phyloP scores from a whole-genome alignment of 2,113 vertebrate genomes.

The Callorhinus ursinus region DNA sequence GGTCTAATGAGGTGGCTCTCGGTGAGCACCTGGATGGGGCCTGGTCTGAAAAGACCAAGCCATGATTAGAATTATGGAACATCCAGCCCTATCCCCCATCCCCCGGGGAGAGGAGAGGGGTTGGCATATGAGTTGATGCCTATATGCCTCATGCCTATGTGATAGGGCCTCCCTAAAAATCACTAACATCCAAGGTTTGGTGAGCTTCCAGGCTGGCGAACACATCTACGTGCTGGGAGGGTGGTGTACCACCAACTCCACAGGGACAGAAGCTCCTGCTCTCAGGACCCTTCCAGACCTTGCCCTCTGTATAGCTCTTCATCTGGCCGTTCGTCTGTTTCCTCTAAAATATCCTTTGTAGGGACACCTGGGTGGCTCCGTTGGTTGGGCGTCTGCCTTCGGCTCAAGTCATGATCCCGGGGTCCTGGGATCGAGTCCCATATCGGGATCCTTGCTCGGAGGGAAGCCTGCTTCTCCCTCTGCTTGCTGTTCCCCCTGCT shows the following conservation, averaged over 20 bases:
- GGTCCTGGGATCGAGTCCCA: no score
- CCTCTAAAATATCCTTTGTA: background rate
- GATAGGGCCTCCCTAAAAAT: background rate
- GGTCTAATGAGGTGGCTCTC: background rate
- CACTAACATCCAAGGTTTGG: accelerated
- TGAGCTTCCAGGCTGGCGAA: background rate
- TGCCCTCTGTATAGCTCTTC: background rate
- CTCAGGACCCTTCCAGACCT: background rate
- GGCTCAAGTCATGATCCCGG: no score
- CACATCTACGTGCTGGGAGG: background rate
- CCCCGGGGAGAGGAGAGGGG: background rate
- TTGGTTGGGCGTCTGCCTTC: no score
- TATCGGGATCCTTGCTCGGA: no score
- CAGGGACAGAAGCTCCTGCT: background rate
- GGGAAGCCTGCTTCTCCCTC: no score
- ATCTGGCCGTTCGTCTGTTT: background rate
- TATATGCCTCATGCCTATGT: background rate
- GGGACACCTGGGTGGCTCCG: no score
- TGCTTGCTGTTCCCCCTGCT: no score
- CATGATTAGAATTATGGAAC: background rate
- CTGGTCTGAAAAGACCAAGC: background rate
- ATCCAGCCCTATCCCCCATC: background rate
- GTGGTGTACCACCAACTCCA: background rate
- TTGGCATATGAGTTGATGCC: background rate
- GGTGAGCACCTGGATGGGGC: no score